A percentile compares a stretch with the other conserved stretches of the same genome.
These are phyloP conservation scores for Zelleria hepariella DNA, from an alignment of 2,888 invertebrate genomes.

Conservation along the genomic window DNA sequence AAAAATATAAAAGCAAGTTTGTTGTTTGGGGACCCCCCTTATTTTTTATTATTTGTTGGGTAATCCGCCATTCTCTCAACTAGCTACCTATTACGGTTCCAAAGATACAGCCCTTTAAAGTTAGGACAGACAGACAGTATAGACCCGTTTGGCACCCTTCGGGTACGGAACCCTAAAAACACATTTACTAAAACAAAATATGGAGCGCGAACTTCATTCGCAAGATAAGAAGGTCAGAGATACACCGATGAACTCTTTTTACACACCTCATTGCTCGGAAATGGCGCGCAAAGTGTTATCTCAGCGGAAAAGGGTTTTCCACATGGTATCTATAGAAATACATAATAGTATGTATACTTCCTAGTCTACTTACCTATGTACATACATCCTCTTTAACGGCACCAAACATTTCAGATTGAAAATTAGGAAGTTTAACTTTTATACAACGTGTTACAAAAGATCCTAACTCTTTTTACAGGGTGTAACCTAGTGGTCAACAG, in stretches of 20 bases:
- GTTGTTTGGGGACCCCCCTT: no score
- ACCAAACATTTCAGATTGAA: background rate
- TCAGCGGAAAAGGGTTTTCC: background rate
- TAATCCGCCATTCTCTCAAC: no score
- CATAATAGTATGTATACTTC: background rate
- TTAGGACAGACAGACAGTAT: no score
- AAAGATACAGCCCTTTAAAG: no score
- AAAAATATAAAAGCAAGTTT: no score
- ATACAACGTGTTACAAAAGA: no score
- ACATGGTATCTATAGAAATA: background rate
- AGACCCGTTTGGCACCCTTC: no score
- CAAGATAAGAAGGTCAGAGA: conserved; percentile 1
- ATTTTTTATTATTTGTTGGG: no score
- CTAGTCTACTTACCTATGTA: background rate
- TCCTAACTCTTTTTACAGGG: no score
- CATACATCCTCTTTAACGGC: no score
- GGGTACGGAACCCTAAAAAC: background rate
- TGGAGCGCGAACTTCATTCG: conserved; percentile 30
- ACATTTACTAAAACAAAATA: background rate
- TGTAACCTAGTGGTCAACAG: no score
- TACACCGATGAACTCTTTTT: conserved; percentile 1
- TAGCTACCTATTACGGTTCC: no score
- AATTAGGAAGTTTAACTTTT: background rate
- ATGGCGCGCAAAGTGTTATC: conserved; percentile 1
- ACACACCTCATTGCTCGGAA: conserved; percentile 3